These are phyloP conservation scores for Todiramphus saurophagus DNA, from an alignment of 2,113 vertebrate species.

Conservation along the genomic window DNA sequence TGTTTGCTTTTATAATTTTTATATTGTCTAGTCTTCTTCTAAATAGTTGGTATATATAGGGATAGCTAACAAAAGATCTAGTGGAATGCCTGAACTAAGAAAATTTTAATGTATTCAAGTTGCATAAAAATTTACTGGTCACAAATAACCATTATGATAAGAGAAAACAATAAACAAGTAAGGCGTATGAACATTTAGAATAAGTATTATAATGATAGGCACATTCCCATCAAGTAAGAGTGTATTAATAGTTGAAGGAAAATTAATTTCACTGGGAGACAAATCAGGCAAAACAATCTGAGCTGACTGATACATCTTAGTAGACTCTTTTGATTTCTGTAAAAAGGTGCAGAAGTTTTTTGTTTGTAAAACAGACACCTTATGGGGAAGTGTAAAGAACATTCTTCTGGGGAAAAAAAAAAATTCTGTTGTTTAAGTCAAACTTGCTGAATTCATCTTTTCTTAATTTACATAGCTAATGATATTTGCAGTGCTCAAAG, in stretches of 20 bases:
- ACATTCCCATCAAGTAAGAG: neutral
- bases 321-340: neutral
- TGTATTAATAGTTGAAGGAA: neutral
- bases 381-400: neutral
- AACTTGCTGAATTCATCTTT: slow-evolving; percentile 43
- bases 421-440: neutral
- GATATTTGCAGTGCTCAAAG: slow-evolving; percentile 31
- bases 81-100: neutral
- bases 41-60: neutral
- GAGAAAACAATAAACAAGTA: neutral
- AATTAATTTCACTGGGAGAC: neutral
- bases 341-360: neutral
- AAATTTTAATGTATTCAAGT: neutral
- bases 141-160: neutral
- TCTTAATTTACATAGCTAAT: slow-evolving; percentile 38
- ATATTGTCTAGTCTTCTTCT: neutral
- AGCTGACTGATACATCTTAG: neutral
- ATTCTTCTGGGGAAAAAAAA: neutral
- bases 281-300: neutral
- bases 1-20: neutral
- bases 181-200: neutral
- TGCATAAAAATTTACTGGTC: neutral
- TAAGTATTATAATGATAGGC: neutral
- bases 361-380: slow-evolving; percentile 19
- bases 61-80: neutral